Base-by-base conservation (phyloP, 2,888 invertebrate species). In the Gortyna flavago region DNA sequence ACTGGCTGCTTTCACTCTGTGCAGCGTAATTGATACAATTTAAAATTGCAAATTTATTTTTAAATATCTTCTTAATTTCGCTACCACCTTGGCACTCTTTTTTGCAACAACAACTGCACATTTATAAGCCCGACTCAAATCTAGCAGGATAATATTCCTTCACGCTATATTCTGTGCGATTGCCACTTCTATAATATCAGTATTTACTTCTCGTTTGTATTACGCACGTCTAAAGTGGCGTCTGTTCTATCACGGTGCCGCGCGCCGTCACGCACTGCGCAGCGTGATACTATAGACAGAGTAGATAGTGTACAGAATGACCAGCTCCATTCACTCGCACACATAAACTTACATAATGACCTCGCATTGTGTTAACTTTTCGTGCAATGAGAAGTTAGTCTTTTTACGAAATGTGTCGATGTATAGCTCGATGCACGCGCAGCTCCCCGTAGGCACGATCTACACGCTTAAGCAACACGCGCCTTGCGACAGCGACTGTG, bases 191-290 rank as follows among this genome's bases (percentile, higher is more conserved):
- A 51, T 51, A 35, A 71, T 32, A n/a, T 66, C 32, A 16, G 9
- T 64, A 59, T 79, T 54, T 59, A 13, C 16, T 44, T 51, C 25
- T 51, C 25, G 11, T 16, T 51, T 13, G 51, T 25, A 61, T 65
- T 59, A 66, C 18, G n/a, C n/a, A 32, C 29, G 41, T 73, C 32
- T 41, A 35, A 72, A 48, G 32, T n/a, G 41, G 18, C 54, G n/a
- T 57, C n/a, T 38, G 25, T 3, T 72, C 38, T 41, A 51, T 65
- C 48, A 57, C 16, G 32, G 18, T 9, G 35, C 35, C 35, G 35
- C n/a, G 3, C 35, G 8, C 16, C 38, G n/a, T 62, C 62, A 68
- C 61, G 67, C 80, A 38, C 67, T 38, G 38, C 8, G 41, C 65
- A 59, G 8, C 21, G 32, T 25, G n/a, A 51, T 51, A 16, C 54